Conservation (phyloP, 2,888 invertebrate species). For the Andrena chrysosceles region DNA sequence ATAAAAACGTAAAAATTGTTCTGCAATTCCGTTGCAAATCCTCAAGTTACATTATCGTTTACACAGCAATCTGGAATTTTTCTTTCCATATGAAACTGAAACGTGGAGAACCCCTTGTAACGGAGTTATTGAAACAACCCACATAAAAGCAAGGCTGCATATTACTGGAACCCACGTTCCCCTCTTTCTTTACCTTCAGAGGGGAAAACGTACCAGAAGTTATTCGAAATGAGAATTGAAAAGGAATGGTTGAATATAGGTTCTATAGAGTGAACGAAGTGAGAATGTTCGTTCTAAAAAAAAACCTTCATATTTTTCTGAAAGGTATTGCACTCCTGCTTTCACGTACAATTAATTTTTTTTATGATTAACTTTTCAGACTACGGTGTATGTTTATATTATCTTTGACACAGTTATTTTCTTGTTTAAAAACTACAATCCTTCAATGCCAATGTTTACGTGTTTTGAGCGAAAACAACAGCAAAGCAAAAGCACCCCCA, state of each 20-base stretch:
- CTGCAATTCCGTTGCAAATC: not conserved
- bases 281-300: not conserved
- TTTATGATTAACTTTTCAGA: not conserved
- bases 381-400: not conserved
- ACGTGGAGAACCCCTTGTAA: not conserved
- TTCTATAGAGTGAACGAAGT: not conserved
- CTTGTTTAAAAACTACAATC: not conserved
- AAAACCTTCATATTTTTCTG: not conserved
- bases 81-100: slow-evolving; percentile 2
- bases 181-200: not conserved
- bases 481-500: not conserved
- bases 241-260: not conserved
- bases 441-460: not conserved
- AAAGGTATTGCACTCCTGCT: not conserved
- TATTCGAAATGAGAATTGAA: slow-evolving; percentile 5
- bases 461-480: not conserved
- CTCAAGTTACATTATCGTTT: not conserved
- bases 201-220: not conserved
- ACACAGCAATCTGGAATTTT: not conserved
- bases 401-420: not conserved
- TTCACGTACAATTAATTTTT: not conserved
- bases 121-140: slow-evolving; percentile 9
- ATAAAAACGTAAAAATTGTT: not conserved
- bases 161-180: slow-evolving; percentile 7
- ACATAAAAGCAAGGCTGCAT: slow-evolving; percentile 2